These are phyloP conservation scores for Nasua narica DNA, from an alignment of 2,797 vertebrate genomes.

Conservation along the genomic window DNA sequence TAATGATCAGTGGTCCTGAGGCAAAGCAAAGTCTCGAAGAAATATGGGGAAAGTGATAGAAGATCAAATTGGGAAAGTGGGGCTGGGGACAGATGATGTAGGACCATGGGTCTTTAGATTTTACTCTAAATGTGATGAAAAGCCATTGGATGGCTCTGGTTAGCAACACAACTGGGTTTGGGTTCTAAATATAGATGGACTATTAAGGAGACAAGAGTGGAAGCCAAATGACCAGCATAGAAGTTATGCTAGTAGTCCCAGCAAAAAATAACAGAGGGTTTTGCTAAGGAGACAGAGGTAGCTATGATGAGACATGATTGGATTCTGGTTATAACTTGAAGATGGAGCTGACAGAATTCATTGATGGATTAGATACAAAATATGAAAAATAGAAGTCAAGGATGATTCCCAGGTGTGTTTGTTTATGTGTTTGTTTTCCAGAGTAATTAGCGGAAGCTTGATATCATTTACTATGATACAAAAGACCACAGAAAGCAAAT, in stretches of 20 bases:
- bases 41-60: background rate
- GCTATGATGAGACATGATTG: background rate
- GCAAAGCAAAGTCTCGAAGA: background rate
- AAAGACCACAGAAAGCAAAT: background rate
- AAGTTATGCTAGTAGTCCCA: background rate
- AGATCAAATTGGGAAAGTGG: background rate
- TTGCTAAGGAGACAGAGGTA: background rate
- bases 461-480: background rate
- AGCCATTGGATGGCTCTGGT: background rate
- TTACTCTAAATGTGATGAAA: background rate
- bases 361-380: background rate
- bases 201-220: background rate
- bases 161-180: background rate
- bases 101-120: background rate
- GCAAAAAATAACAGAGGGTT: background rate
- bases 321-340: background rate
- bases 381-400: background rate
- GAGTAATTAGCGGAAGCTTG: background rate
- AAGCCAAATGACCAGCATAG: background rate
- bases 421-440: background rate
- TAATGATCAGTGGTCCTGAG: background rate
- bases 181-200: background rate
- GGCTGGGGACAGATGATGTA: background rate
- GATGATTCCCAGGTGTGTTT: background rate
- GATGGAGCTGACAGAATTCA: background rate